Evolutionary conservation across 2,888 invertebrate genomes (phyloP).

Genomic region (Cerastis leucographa): DNA sequence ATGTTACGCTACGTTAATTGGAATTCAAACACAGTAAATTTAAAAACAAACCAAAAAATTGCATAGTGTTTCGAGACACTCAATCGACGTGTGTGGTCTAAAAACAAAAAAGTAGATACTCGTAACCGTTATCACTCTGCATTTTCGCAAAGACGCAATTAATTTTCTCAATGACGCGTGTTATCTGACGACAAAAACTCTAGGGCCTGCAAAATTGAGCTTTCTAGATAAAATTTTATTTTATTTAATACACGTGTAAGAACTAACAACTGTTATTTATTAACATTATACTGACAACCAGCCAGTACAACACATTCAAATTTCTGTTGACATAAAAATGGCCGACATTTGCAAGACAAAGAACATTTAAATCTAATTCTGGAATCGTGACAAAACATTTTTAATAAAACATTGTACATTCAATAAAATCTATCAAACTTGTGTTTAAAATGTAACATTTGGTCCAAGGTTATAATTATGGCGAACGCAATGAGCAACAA

Average conservation of each 20-base stretch:
- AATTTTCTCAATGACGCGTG: conserved; percentile 22
- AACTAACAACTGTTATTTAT: conserved; percentile 46
- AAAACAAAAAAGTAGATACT: not conserved
- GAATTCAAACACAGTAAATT: not conserved
- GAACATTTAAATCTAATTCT: conserved; percentile 54
- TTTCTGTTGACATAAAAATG: conserved; percentile 48
- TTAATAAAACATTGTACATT: conserved; percentile 34
- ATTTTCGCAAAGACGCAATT: conserved; percentile 13
- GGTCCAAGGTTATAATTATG: conserved; percentile 58
- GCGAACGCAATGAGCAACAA: conserved; percentile 43
- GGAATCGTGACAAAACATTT: conserved; percentile 51
- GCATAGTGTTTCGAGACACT: not conserved
- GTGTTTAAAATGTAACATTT: conserved; percentile 41
- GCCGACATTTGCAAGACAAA: conserved; percentile 50
- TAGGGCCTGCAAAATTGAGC: conserved; percentile 14
- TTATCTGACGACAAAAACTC: conserved; percentile 4
- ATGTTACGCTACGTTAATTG: not conserved
- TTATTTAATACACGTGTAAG: not conserved
- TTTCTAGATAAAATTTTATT: not conserved
- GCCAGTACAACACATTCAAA: conserved; percentile 26
- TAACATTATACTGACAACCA: conserved; percentile 16
- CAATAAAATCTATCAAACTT: conserved; percentile 35
- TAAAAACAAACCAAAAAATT: not conserved
- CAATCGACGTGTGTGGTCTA: not conserved
- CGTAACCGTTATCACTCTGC: not conserved